Percentiles rank a stretch among this genome's conserved stretches.
These are phyloP conservation scores for Zingel zingel DNA, from an alignment of 2,113 vertebrate genomes.

Conservation along the genomic window DNA sequence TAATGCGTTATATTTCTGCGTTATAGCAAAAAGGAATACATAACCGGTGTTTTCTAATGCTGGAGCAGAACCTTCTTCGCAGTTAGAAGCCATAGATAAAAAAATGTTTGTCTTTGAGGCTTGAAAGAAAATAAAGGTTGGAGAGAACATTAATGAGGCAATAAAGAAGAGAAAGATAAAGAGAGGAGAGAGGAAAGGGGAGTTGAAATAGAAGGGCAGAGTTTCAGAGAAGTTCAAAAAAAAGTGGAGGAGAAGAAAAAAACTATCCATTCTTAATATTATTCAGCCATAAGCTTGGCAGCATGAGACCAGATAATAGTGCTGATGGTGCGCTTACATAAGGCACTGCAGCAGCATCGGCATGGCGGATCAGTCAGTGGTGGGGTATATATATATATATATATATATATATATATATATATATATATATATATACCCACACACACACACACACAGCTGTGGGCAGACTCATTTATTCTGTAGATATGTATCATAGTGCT, in stretches of 20 bases:
- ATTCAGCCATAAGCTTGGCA: constrained; percentile 65
- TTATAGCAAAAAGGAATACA: too few species aligned
- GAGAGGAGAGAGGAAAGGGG: background rate
- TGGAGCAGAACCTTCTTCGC: background rate
- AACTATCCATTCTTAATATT: constrained; percentile 43
- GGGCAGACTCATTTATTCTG: constrained; percentile 34
- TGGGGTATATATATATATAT: background rate
- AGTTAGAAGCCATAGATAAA: background rate
- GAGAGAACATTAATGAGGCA: constrained; percentile 23
- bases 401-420: background rate
- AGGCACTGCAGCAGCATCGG: constrained; percentile 66
- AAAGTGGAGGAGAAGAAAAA: constrained; percentile 6
- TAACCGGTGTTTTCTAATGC: background rate
- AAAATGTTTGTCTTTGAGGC: background rate
- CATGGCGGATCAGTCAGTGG: constrained; percentile 43
- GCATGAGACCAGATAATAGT: constrained; percentile 65
- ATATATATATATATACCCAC: constrained; percentile 1
- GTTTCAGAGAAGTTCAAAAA: constrained; percentile 17
- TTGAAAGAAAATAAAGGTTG: constrained; percentile 14
- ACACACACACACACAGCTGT: constrained; percentile 32
- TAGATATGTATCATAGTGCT: constrained; percentile 54
- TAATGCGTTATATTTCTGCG: too few species aligned
- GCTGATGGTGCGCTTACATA: constrained; percentile 71
- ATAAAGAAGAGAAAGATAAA: constrained; percentile 26
- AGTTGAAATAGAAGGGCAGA: constrained; percentile 28